Percentiles rank a stretch among this genome's conserved stretches.
Conservation (phyloP, 1,140 invertebrate genomes). For the Tetramorium alpestre region DNA sequence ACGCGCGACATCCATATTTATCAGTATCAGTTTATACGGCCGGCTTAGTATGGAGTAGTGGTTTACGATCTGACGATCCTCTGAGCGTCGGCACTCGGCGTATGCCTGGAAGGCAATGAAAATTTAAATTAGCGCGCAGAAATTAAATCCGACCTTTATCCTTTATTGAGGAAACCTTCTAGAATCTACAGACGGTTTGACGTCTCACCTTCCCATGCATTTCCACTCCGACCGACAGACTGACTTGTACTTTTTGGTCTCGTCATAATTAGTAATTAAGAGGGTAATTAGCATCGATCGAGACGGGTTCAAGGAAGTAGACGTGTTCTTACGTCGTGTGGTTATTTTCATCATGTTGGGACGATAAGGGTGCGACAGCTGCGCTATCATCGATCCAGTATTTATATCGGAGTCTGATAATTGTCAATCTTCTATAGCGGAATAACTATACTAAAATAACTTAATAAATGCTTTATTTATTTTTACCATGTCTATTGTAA, state of each 20-base stretch:
- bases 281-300: conserved; percentile 73
- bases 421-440: background rate
- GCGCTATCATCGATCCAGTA: conserved; percentile 17
- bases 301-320: background rate
- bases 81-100: conserved; percentile 57
- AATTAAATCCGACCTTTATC: conserved; percentile 75
- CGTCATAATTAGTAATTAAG: conserved; percentile 73
- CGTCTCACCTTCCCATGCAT: conserved; percentile 54
- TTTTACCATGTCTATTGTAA: background rate
- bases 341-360: conserved; percentile 45
- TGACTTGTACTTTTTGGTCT: conserved; percentile 41
- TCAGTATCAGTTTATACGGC: conserved; percentile 68
- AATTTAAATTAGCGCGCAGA: conserved; percentile 76
- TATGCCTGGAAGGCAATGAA: conserved; percentile 70
- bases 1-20: conserved; percentile 72
- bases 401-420: conserved; percentile 12
- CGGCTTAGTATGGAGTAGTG: conserved; percentile 59
- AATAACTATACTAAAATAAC: background rate
- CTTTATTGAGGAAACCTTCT: conserved; percentile 72
- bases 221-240: conserved; percentile 6
- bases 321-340: background rate
- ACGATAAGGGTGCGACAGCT: background rate
- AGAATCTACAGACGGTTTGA: conserved; percentile 68
- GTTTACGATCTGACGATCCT: conserved; percentile 66
- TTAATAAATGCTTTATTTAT: conserved; percentile 5